Evolutionary conservation across 2,797 vertebrate genomes (phyloP).

Genomic region (Centroberyx gerrardi): DNA sequence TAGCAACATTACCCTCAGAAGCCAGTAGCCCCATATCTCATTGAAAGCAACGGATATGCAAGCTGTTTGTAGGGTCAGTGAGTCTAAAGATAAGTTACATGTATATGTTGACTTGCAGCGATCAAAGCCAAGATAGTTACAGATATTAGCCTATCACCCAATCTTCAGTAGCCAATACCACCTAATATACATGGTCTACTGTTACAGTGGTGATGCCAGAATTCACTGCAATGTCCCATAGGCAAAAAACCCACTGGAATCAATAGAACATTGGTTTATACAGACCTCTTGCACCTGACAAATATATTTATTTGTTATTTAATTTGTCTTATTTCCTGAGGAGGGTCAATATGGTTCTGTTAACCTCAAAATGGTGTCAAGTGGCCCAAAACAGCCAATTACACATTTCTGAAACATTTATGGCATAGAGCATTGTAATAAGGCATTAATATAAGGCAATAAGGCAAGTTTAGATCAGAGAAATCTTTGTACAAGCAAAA

Average conservation of each 20-base stretch:
- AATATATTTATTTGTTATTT: conserved; percentile 27
- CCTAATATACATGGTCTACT: not conserved
- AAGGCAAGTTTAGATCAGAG: not conserved
- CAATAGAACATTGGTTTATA: conserved; percentile 64
- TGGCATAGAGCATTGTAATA: conserved; percentile 6
- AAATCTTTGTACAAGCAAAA: not conserved
- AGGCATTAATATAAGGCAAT: too few species aligned
- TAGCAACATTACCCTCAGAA: conserved; percentile 6
- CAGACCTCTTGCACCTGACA: conserved; percentile 17
- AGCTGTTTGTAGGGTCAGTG: not conserved
- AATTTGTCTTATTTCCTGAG: conserved; percentile 34
- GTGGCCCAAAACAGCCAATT: not conserved
- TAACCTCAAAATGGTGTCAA: conserved; percentile 9
- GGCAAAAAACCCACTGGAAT: conserved; percentile 53
- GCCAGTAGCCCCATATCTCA: not conserved
- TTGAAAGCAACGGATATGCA: conserved; percentile 3
- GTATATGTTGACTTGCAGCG: conserved; percentile 33
- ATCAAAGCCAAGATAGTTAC: conserved; percentile 36
- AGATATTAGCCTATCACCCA: not conserved
- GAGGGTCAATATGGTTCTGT: conserved; percentile 14
- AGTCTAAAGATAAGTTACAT: conserved; percentile 18
- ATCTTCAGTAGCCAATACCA: not conserved
- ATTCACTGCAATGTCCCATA: conserved; percentile 41
- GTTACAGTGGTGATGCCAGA: conserved; percentile 25
- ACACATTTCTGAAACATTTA: conserved; percentile 5